Conservation (phyloP, 2,113 vertebrate genomes). For the Ancistrus triradiatus region DNA sequence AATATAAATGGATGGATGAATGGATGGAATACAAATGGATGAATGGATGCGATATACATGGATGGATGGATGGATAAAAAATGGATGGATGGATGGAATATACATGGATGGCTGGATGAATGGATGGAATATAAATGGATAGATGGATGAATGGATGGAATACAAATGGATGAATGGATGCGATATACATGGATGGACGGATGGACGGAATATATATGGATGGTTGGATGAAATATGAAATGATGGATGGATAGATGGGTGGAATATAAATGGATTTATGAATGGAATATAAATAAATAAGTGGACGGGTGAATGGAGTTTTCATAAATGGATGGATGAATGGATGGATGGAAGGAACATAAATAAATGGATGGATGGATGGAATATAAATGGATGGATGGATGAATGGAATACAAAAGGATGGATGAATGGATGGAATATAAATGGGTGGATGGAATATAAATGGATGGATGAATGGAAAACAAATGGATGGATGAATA, state of each 20-base stretch:
- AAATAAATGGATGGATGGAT: background rate
- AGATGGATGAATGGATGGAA: too few species aligned
- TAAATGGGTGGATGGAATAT: background rate
- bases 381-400: background rate
- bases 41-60: too few species aligned
- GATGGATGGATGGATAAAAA: too few species aligned
- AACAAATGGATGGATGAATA: background rate
- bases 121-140: too few species aligned
- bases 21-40: background rate
- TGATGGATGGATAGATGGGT: background rate
- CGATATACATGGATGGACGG: too few species aligned
- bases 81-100: too few species aligned
- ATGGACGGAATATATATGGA: background rate
- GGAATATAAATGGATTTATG: background rate
- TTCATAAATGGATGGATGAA: background rate
- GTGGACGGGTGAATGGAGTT: background rate
- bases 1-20: background rate
- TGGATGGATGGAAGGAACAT: background rate
- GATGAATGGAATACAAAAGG: background rate
- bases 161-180: too few species aligned
- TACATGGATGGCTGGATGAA: too few species aligned
- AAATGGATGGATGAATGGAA: background rate
- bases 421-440: too few species aligned
- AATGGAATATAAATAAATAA: too few species aligned
- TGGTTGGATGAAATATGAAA: background rate